phyloP scores from a whole-genome alignment of 2,113 vertebrate genomes.

The Gopherus evgoodei region DNA sequence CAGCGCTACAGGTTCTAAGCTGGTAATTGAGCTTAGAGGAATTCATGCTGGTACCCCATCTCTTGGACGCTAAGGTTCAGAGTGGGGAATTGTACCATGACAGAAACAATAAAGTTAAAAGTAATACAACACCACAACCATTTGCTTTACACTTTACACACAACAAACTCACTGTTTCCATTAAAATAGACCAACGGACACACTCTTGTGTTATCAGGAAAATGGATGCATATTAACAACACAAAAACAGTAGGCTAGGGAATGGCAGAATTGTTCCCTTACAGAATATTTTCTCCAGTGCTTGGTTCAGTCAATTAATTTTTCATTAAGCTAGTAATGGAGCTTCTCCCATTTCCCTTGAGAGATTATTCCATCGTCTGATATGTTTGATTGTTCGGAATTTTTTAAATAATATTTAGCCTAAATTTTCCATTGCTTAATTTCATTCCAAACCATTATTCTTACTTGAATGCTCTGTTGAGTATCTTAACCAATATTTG shows the following conservation, averaged over 20 bases:
- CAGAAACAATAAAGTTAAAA: background rate
- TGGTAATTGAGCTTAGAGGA: too few relatives aligned
- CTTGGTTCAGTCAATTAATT: background rate
- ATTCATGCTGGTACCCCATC: too few relatives aligned
- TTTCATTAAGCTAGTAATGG: background rate
- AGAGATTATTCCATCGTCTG: background rate
- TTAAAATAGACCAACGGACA: background rate
- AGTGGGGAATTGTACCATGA: too few relatives aligned
- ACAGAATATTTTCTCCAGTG: background rate
- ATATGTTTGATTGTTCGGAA: background rate
- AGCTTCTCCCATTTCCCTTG: background rate
- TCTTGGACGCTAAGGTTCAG: too few relatives aligned
- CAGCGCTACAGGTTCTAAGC: too few relatives aligned
- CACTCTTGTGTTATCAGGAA: background rate
- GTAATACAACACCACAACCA: background rate
- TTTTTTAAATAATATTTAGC: background rate
- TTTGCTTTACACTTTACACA: background rate
- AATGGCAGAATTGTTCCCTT: background rate
- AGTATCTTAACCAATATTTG: background rate
- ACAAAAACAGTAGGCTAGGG: background rate
- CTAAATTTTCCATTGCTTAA: background rate
- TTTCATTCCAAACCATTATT: background rate
- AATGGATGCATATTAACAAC: background rate
- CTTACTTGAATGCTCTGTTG: background rate
- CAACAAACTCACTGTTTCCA: background rate